Conservation (phyloP, 2,113 vertebrate species). For the Halcyon malimbica region DNA sequence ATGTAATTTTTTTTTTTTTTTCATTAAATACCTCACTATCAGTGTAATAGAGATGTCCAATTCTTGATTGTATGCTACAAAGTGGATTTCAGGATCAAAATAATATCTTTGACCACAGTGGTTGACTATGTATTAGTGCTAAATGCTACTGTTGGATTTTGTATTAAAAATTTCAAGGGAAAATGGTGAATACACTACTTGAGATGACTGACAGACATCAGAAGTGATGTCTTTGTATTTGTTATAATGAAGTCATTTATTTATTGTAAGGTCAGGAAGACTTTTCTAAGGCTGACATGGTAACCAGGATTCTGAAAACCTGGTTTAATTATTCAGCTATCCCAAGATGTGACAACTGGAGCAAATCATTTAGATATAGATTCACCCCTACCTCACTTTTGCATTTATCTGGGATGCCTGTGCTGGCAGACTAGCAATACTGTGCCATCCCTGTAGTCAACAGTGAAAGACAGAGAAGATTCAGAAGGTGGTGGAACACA, state of each 20-base stretch:
- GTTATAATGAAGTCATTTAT: background rate
- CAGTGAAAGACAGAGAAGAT: background rate
- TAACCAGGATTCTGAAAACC: background rate
- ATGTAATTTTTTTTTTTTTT: background rate
- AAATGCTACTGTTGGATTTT: background rate
- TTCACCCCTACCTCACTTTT: background rate
- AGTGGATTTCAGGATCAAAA: background rate
- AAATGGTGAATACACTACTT: background rate
- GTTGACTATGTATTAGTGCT: background rate
- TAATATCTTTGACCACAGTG: background rate
- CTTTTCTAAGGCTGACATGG: background rate
- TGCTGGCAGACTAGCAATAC: background rate
- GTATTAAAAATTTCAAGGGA: background rate
- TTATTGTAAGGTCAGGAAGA: background rate
- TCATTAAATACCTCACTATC: background rate
- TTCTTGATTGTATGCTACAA: background rate
- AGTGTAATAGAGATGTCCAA: background rate
- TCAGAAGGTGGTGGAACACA: background rate
- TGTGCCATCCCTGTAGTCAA: background rate
- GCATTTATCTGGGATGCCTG: background rate
- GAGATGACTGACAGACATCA: background rate
- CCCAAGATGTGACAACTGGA: background rate
- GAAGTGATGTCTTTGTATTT: background rate
- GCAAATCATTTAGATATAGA: background rate
- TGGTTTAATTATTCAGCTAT: background rate